Evolutionary conservation across 2,113 vertebrate genomes (phyloP), one percentile per base, ranked within the genome.

Genomic region (Tachysurus fulvidraco): DNA sequence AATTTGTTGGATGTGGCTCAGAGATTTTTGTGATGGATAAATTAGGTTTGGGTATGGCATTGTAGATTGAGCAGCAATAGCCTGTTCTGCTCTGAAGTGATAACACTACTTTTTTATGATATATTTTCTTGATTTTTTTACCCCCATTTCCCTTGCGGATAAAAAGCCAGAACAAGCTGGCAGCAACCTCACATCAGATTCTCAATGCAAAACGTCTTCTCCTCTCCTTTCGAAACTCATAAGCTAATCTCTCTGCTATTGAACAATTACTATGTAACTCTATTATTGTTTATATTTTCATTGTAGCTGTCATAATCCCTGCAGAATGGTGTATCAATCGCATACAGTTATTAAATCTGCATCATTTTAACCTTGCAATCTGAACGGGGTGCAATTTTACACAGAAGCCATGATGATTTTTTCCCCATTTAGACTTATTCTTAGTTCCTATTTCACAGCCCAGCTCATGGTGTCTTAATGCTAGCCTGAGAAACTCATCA

Each of bases 401-500:
- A n/a, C 30, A n/a, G 67, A 52, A 57, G 25, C 5, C 54, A 41
- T 52, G 36, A 25, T 69, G 17, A 25, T 41, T 23, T 28, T 64
- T 13, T 36, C 36, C 28, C 30, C n/a, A 85, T 6, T 8, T 21
- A 12, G 57, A 77, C 81, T 81, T 86, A 9, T 88, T 85, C 83
- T 85, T 83, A 86, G 62, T 9, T 52, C 36, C 60, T 69, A 69
- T 64, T 84, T 23, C 23, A 73, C 86, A 30, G 62, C 57, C 80
- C 78, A 82, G 36, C 77, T 59, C 46, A 30, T 73, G 74, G 88
- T 55, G 62, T 83, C 83, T 80, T 86, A 55, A 89, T 60, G 55
- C 79, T 80, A 83, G 83, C 21, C 60, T 2, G 86, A 50, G 5
- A 87, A 83, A 87, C 83, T 89, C 86, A 88, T 90, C 89, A 88